A percentile compares a stretch with the other conserved stretches of the same genome.
These are phyloP conservation scores for Hirundichthys speculiger DNA, from an alignment of 2,113 vertebrate genomes.

Conservation along the genomic window DNA sequence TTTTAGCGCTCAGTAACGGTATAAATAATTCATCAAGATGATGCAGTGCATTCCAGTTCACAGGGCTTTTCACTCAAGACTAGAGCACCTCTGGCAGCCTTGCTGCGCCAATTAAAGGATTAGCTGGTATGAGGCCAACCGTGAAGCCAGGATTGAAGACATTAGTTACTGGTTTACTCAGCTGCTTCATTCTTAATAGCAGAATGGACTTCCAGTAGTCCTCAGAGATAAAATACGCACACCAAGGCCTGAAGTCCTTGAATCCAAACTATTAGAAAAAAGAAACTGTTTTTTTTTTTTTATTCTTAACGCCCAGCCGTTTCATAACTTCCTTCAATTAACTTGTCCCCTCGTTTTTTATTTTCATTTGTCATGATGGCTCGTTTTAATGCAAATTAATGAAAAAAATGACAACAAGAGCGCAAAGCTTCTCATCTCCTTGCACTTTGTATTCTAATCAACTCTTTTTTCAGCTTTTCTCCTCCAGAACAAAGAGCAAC, in stretches of 20 bases:
- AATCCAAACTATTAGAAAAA: constrained; percentile 23
- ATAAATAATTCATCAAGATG: constrained; percentile 13
- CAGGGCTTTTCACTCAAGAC: constrained; percentile 38
- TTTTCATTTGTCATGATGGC: constrained; percentile 33
- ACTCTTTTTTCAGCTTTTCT: constrained; percentile 16
- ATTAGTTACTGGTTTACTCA: constrained; percentile 62
- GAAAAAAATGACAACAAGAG: constrained; percentile 38
- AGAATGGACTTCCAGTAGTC: constrained; percentile 29
- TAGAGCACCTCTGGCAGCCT: constrained; percentile 33
- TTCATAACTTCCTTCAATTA: constrained; percentile 29
- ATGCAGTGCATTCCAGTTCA: constrained; percentile 18
- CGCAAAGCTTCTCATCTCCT: constrained; percentile 1
- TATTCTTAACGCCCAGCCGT: constrained; percentile 13
- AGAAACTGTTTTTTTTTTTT: constrained; percentile 15
- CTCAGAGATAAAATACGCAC: constrained; percentile 42
- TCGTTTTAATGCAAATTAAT: constrained; percentile 39
- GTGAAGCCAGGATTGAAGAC: constrained; percentile 54
- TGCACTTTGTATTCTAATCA: neutral
- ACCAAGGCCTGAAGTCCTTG: constrained; percentile 17
- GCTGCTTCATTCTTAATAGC: constrained; percentile 55
- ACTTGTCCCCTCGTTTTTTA: constrained; percentile 4
- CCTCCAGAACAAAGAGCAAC: constrained; percentile 9
- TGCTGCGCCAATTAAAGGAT: constrained; percentile 64
- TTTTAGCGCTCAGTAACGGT: constrained; percentile 9
- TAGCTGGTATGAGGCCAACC: constrained; percentile 49